Evolutionary conservation across 2,113 vertebrate species (phyloP).

Genomic region (Trichomycterus rosablanca): DNA sequence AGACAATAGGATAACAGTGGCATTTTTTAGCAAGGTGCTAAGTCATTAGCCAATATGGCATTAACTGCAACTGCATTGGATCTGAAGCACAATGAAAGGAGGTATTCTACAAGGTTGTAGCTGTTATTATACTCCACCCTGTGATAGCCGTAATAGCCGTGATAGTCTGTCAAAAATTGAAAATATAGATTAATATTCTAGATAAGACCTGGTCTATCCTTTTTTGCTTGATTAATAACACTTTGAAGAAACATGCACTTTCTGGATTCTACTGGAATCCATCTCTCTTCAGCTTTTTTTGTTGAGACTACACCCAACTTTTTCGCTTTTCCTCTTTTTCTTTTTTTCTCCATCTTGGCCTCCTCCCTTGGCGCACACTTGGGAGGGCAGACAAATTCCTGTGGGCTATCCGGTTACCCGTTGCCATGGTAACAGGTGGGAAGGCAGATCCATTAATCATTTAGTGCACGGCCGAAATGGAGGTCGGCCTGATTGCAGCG

Average conservation of each 20-base stretch:
- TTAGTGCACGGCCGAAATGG: slow-evolving; percentile 94
- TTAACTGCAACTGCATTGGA: not conserved
- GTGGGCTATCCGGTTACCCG: slow-evolving; percentile 89
- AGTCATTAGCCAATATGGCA: slow-evolving; percentile 1
- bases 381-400: slow-evolving; percentile 91
- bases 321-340: slow-evolving; percentile 22
- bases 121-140: too few relatives aligned
- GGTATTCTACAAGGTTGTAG: too few relatives aligned
- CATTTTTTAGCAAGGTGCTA: slow-evolving; percentile 19
- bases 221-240: too few relatives aligned
- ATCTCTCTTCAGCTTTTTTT: too few relatives aligned
- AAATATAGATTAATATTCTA: too few relatives aligned
- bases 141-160: too few relatives aligned
- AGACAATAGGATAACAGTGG: slow-evolving; percentile 3
- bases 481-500: slow-evolving; percentile 99
- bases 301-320: slow-evolving; percentile 17
- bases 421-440: slow-evolving; percentile 96
- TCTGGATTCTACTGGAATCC: slow-evolving; percentile 1
- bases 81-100: not conserved
- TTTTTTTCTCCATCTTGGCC: slow-evolving; percentile 27
- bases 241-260: slow-evolving; percentile 12
- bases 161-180: too few relatives aligned
- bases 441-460: slow-evolving; percentile 99
- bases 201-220: too few relatives aligned
- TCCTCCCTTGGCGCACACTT: slow-evolving; percentile 66